Percentiles rank a stretch among this genome's conserved stretches.
phyloP scores from a whole-genome alignment of 2,888 invertebrate species.

The Omphaloscelis lunosa region DNA sequence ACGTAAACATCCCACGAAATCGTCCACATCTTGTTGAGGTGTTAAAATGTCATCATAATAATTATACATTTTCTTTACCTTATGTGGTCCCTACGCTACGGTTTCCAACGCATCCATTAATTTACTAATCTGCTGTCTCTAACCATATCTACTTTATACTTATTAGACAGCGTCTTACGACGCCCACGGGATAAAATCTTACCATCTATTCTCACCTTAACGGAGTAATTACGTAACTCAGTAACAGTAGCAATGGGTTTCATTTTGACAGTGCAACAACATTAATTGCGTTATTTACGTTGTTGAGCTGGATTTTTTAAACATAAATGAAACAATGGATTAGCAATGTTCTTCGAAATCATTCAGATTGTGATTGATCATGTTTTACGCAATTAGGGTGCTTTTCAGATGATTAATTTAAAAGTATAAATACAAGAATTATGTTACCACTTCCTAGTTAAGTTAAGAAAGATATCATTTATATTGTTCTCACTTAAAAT shows the following conservation, averaged over 20 bases:
- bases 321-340: too few species aligned
- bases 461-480: neutral
- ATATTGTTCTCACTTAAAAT: too few species aligned
- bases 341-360: too few species aligned
- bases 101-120: neutral
- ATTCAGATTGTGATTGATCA: too few species aligned
- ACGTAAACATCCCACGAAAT: neutral
- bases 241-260: too few species aligned
- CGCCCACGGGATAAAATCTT: conserved; percentile 1
- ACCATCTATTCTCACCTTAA: conserved; percentile 3
- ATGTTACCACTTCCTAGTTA: neutral
- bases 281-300: too few species aligned
- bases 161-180: conserved; percentile 11
- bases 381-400: too few species aligned
- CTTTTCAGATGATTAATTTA: neutral
- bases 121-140: neutral
- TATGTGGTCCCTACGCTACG: too few species aligned
- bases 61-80: neutral
- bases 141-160: neutral
- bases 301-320: neutral
- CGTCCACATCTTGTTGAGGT: too few species aligned
- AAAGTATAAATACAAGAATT: neutral
- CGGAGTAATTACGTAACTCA: too few species aligned
- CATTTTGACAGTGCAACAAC: too few species aligned
- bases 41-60: neutral